phyloP scores from a whole-genome alignment of 1,140 invertebrate species.

The Leptinotarsa texana region DNA sequence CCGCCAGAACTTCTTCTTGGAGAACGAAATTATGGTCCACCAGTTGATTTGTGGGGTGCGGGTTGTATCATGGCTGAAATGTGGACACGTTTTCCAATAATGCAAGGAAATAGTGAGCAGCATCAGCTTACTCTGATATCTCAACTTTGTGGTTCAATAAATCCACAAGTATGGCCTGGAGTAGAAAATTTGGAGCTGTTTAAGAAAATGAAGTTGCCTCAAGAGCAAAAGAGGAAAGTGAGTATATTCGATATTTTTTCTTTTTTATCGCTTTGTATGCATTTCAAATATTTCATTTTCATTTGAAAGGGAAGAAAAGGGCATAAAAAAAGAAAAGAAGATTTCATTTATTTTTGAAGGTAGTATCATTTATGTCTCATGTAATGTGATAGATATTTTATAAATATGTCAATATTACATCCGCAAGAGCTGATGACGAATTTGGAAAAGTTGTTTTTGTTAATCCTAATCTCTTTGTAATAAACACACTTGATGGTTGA shows the following conservation, averaged over 20 bases:
- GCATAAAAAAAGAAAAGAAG: too few relatives aligned
- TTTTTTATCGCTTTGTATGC: too few relatives aligned
- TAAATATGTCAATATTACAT: too few relatives aligned
- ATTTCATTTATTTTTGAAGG: too few relatives aligned
- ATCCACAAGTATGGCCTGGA: constrained; percentile 91
- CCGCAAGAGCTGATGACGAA: too few relatives aligned
- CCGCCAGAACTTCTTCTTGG: constrained; percentile 91
- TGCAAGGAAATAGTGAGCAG: constrained; percentile 94
- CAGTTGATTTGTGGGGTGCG: constrained; percentile 97
- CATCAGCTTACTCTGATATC: constrained; percentile 94
- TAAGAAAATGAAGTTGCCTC: constrained; percentile 87
- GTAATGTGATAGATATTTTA: too few relatives aligned
- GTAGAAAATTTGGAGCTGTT: constrained; percentile 92
- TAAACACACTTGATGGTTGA: too few relatives aligned
- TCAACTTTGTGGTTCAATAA: constrained; percentile 95
- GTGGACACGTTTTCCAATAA: constrained; percentile 89
- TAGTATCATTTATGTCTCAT: too few relatives aligned
- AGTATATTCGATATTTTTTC: constrained; percentile 13
- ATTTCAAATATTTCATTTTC: too few relatives aligned
- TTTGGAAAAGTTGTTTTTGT: too few relatives aligned
- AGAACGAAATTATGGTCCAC: constrained; percentile 93
- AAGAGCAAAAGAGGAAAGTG: constrained; percentile 88
- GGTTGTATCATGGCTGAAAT: constrained; percentile 66
- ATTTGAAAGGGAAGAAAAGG: too few relatives aligned
- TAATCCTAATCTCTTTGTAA: too few relatives aligned